Conservation (phyloP, 2,888 invertebrate genomes). For the Pachymerium ferrugineum region DNA sequence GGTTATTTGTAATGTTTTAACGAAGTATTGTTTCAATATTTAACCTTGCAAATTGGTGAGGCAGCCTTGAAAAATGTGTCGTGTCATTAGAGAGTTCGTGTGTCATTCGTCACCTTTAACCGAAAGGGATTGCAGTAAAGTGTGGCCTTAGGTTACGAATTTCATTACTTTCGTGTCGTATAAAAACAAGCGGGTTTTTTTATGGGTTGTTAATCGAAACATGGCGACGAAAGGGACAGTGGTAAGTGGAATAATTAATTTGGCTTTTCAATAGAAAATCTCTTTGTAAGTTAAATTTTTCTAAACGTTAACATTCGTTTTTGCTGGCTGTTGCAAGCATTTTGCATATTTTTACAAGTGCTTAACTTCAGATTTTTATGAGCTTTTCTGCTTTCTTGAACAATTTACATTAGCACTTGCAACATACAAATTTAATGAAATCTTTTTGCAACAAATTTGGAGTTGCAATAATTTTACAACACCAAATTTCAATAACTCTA, state of each 20-base stretch:
- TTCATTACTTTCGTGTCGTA: neutral
- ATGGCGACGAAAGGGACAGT: neutral
- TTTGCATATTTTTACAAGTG: too few relatives aligned
- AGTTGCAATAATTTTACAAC: too few relatives aligned
- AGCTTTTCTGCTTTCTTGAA: too few relatives aligned
- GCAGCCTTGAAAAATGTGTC: slow-evolving; percentile 1
- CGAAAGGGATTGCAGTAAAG: neutral
- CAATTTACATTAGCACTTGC: too few relatives aligned
- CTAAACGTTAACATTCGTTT: too few relatives aligned
- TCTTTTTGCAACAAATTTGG: too few relatives aligned
- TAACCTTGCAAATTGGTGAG: neutral
- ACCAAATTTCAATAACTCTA: too few relatives aligned
- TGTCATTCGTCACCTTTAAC: neutral
- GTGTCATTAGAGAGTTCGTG: neutral
- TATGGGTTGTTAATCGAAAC: neutral
- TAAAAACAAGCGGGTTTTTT: neutral
- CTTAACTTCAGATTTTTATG: too few relatives aligned
- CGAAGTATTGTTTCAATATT: neutral
- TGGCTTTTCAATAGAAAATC: neutral
- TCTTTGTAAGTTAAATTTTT: too few relatives aligned
- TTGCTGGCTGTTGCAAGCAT: too few relatives aligned
- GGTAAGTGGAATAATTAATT: neutral
- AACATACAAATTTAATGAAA: too few relatives aligned
- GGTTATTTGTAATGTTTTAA: neutral
- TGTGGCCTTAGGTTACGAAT: neutral